Evolutionary conservation across 2,113 vertebrate species (phyloP).

Genomic region (Cottus gobio): DNA sequence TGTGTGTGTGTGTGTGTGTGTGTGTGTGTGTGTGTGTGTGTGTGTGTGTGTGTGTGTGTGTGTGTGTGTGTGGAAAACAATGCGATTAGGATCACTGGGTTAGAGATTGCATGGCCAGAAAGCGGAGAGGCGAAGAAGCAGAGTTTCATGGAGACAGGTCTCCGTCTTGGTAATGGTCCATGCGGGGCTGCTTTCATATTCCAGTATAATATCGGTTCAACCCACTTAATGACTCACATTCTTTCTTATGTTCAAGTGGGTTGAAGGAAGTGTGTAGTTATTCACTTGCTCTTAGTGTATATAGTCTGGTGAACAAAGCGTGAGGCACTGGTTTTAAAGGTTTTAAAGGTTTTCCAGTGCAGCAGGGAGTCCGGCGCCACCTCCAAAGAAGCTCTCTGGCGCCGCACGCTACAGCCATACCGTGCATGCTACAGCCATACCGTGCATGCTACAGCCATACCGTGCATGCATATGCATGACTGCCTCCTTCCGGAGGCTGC

Average conservation of each 20-base stretch:
- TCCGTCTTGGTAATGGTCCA: conserved; percentile 34
- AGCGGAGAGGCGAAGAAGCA: neutral
- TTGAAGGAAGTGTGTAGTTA: conserved; percentile 44
- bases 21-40: conserved; percentile 14
- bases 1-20: conserved; percentile 15
- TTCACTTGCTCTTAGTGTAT: conserved; percentile 46
- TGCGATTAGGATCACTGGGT: conserved; percentile 13
- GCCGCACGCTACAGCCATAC: neutral
- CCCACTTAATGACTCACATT: conserved; percentile 58
- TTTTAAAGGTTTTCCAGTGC: neutral
- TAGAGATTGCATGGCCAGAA: no score
- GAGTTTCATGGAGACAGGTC: neutral
- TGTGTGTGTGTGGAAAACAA: neutral
- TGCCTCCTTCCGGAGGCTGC: conserved; percentile 16
- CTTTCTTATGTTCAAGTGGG: conserved; percentile 44
- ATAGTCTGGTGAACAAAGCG: neutral
- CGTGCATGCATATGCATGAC: conserved; percentile 60
- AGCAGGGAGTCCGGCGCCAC: neutral
- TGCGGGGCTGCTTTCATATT: conserved; percentile 44
- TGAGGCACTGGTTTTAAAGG: neutral
- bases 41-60: conserved; percentile 11
- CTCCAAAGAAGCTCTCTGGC: neutral
- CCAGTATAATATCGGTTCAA: conserved; percentile 56
- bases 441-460: conserved; percentile 2
- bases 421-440: conserved; percentile 34